phyloP scores from a whole-genome alignment of 2,888 invertebrate species.

The Cheiracanthium punctorium region DNA sequence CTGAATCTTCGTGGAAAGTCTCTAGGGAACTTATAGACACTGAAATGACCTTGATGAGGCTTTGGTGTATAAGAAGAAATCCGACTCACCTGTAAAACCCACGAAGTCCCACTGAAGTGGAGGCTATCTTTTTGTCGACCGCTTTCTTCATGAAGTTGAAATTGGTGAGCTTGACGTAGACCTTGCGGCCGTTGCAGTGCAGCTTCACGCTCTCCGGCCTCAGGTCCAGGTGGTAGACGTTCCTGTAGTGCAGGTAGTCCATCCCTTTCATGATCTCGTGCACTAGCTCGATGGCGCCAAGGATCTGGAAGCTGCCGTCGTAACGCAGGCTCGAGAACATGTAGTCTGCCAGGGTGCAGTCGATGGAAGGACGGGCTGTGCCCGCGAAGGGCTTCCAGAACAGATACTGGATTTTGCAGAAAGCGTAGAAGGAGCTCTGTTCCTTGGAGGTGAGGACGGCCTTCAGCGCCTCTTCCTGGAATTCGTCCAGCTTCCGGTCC shows the following conservation, averaged over 20 bases:
- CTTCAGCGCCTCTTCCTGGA: neutral
- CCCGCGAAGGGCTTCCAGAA: neutral
- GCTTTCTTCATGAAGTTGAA: neutral
- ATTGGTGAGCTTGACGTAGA: neutral
- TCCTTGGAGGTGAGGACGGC: neutral
- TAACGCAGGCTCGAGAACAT: neutral
- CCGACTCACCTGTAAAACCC: neutral
- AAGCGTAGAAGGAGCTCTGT: neutral
- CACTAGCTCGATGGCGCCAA: neutral
- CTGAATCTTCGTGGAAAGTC: no score
- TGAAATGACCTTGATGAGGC: no score
- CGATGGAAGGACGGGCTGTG: neutral
- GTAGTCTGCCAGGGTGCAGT: neutral
- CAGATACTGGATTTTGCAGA: neutral
- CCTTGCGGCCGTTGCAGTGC: neutral
- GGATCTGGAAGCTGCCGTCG: neutral
- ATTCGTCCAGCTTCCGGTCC: neutral
- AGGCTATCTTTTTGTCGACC: neutral
- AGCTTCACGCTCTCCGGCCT: neutral
- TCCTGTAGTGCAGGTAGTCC: neutral
- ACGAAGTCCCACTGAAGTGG: neutral
- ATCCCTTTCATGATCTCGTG: neutral
- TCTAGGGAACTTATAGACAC: no score
- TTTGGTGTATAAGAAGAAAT: no score
- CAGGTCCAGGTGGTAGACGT: neutral